These are phyloP conservation scores for Trichogramma pretiosum DNA, from an alignment of 1,140 invertebrate genomes.

Conservation along the genomic window DNA sequence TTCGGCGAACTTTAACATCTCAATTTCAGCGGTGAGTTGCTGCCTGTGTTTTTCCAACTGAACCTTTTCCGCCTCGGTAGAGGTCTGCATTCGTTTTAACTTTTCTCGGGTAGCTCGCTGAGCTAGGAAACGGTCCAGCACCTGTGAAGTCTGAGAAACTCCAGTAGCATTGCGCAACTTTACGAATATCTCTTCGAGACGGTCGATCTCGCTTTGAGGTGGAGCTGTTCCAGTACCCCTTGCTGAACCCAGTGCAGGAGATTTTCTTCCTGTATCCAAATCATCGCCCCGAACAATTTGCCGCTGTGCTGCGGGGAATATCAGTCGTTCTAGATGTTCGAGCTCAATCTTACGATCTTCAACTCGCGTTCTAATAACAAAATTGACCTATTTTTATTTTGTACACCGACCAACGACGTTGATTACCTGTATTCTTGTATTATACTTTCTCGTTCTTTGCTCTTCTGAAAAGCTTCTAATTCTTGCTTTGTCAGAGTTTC, in stretches of 20 bases:
- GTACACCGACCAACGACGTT: background rate
- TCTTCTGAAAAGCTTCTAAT: constrained; percentile 52
- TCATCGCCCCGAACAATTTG: constrained; percentile 19
- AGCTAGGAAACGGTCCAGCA: constrained; percentile 60
- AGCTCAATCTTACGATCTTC: constrained; percentile 58
- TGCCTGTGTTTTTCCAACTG: constrained; percentile 59
- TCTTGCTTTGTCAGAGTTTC: constrained; percentile 58
- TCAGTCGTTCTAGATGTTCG: constrained; percentile 60
- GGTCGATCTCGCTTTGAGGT: constrained; percentile 37
- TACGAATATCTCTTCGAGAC: constrained; percentile 60
- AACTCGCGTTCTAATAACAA: constrained; percentile 49
- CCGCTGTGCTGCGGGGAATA: constrained; percentile 46
- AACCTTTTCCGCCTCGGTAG: constrained; percentile 64
- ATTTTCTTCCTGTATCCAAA: no score
- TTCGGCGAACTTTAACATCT: constrained; percentile 68
- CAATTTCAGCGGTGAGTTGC: constrained; percentile 57
- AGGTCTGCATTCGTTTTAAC: constrained; percentile 57
- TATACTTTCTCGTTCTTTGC: constrained; percentile 54
- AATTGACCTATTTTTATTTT: background rate
- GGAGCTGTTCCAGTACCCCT: constrained; percentile 22
- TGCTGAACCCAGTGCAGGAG: no score
- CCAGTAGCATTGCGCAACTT: constrained; percentile 66
- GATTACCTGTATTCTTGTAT: constrained; percentile 45
- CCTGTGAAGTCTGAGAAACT: constrained; percentile 61
- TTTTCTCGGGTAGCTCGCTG: constrained; percentile 62